A percentile compares a stretch with the other conserved stretches of the same genome.
These are phyloP conservation scores for Fragum sueziense DNA, from an alignment of 2,888 invertebrate genomes.

Conservation along the genomic window DNA sequence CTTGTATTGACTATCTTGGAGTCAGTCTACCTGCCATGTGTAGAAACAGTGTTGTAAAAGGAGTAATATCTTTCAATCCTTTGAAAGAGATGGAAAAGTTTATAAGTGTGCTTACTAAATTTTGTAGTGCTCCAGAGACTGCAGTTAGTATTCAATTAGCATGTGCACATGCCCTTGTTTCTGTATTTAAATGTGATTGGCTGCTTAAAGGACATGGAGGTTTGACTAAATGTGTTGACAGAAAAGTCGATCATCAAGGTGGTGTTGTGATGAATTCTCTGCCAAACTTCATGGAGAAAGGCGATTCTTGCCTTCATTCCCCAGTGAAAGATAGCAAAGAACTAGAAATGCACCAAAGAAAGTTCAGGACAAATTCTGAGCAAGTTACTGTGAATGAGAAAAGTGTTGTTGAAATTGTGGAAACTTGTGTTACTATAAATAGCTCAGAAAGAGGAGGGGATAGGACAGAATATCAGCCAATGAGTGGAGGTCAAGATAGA, in stretches of 20 bases:
- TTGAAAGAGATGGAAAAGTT: neutral
- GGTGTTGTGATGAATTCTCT: no score
- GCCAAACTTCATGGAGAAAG: no score
- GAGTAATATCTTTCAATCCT: neutral
- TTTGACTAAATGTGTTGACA: neutral
- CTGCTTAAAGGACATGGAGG: neutral
- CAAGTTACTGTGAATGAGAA: no score
- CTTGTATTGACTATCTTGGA: slow-evolving; percentile 15
- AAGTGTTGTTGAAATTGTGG: no score
- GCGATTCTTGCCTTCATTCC: no score
- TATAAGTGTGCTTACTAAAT: neutral
- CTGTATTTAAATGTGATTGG: neutral
- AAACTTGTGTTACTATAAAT: no score
- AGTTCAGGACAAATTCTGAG: no score
- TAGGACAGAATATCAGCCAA: no score
- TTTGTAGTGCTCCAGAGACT: neutral
- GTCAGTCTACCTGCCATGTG: neutral
- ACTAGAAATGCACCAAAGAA: no score
- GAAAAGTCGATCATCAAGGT: neutral
- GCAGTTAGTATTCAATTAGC: slow-evolving; percentile 56
- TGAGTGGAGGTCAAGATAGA: neutral
- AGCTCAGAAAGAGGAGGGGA: no score
- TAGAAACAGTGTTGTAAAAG: neutral
- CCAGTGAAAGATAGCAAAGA: no score
- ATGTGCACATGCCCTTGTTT: slow-evolving; percentile 56